Conservation (phyloP, 2,797 vertebrate genomes). For the Pampus argenteus region DNA sequence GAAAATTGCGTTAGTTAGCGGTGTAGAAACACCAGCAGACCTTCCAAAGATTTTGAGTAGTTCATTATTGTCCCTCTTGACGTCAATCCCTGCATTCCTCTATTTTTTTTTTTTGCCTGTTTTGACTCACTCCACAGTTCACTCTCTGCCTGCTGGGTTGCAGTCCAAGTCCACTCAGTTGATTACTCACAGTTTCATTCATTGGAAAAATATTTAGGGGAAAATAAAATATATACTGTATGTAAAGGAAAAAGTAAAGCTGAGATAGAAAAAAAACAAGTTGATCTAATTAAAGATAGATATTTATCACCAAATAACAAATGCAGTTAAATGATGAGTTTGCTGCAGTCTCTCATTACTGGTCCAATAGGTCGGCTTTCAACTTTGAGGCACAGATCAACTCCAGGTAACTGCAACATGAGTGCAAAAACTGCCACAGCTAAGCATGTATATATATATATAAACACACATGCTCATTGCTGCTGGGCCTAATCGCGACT, state of each 20-base stretch:
- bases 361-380: conserved; percentile 4
- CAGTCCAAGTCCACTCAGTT: conserved; percentile 45
- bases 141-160: conserved; percentile 40
- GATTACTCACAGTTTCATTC: conserved; percentile 37
- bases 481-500: conserved; percentile 60
- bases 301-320: too few species aligned
- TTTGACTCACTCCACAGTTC: conserved; percentile 70
- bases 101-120: conserved; percentile 67
- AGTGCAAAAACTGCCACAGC: conserved; percentile 17
- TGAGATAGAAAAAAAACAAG: neutral
- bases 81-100: conserved; percentile 81
- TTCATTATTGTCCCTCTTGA: conserved; percentile 75
- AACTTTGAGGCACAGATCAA: conserved; percentile 19
- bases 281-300: too few species aligned
- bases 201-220: conserved; percentile 45
- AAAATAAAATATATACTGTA: conserved; percentile 24
- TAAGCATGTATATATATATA: conserved; percentile 23
- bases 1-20: conserved; percentile 42
- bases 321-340: neutral
- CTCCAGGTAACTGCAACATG: conserved; percentile 15
- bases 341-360: conserved; percentile 1
- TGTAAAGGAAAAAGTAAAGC: neutral
- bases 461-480: conserved; percentile 28
- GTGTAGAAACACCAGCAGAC: conserved; percentile 57
- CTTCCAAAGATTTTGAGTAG: conserved; percentile 66